A percentile compares a stretch with the other conserved stretches of the same genome.
phyloP scores from a whole-genome alignment of 2,113 vertebrate genomes.

The Melanerpes aurifrons region DNA sequence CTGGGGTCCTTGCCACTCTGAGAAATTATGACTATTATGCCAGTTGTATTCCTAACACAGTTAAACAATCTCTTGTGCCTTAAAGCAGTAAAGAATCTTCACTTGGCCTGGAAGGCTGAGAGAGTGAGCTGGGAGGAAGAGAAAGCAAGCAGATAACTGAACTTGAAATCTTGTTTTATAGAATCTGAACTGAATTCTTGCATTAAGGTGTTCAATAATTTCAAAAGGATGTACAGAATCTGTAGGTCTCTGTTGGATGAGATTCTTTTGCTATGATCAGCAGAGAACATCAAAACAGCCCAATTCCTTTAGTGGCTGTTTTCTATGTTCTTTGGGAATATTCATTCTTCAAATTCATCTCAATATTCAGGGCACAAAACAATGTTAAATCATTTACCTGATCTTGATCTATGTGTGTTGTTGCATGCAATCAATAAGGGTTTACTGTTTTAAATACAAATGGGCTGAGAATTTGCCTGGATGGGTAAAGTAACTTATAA shows the following conservation, averaged over 20 bases:
- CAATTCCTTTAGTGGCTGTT: neutral
- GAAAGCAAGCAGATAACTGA: neutral
- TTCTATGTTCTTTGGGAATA: neutral
- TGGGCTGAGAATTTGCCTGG: neutral
- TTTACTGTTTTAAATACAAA: slow-evolving; percentile 21
- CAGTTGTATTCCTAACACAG: slow-evolving; percentile 86
- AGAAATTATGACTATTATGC: slow-evolving; percentile 90
- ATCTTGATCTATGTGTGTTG: neutral
- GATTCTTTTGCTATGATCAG: neutral
- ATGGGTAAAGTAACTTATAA: slow-evolving; percentile 12
- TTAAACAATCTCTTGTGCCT: slow-evolving; percentile 85
- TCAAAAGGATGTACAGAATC: slow-evolving; percentile 11
- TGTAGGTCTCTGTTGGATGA: neutral
- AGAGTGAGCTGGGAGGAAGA: neutral
- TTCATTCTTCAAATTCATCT: neutral
- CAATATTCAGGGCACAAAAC: slow-evolving; percentile 13
- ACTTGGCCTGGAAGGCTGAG: neutral
- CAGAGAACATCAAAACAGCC: neutral
- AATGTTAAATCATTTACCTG: neutral
- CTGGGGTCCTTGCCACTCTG: slow-evolving; percentile 90
- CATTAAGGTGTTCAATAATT: slow-evolving; percentile 21
- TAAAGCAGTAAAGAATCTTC: slow-evolving; percentile 21
- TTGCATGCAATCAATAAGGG: neutral
- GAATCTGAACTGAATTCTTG: slow-evolving; percentile 20
- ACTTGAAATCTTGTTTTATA: neutral